phyloP scores from a whole-genome alignment of 2,797 vertebrate genomes.

The Petrocephalus schoutedeni region DNA sequence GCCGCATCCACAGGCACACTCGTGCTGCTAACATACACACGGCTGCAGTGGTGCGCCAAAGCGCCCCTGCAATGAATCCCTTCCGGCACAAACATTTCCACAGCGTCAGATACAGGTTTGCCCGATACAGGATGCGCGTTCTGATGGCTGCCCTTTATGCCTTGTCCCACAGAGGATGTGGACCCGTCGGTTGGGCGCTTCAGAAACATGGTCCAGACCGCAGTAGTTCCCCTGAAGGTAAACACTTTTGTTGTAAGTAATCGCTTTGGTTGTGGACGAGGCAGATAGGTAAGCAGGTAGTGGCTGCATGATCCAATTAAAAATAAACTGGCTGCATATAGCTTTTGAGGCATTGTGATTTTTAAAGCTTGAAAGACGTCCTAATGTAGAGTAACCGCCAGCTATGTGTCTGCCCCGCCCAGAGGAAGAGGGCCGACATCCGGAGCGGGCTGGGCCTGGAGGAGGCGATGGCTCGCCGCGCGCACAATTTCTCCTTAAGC shows the following conservation, averaged over 20 bases:
- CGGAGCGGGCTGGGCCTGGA: slow-evolving; percentile 60
- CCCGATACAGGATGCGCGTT: neutral
- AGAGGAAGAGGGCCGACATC: slow-evolving; percentile 73
- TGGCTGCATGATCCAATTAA: neutral
- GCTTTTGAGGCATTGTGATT: neutral
- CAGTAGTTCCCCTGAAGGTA: slow-evolving; percentile 81
- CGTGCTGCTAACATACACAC: neutral
- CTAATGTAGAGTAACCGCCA: neutral
- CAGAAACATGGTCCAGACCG: slow-evolving; percentile 84
- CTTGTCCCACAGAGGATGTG: slow-evolving; percentile 69
- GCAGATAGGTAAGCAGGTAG: neutral
- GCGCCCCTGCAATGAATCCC: neutral
- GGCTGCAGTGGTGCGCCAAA: neutral
- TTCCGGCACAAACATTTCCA: neutral
- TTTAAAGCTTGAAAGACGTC: neutral
- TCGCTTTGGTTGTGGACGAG: neutral
- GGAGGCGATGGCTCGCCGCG: slow-evolving; percentile 61
- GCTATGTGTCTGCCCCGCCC: slow-evolving; percentile 13
- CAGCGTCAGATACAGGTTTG: neutral
- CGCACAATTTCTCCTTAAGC: slow-evolving; percentile 76
- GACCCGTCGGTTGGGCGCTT: slow-evolving; percentile 82
- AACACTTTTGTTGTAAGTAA: neutral
- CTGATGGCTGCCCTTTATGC: neutral
- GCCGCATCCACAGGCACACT: neutral
- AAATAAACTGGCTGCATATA: neutral